Evolutionary conservation across 2,797 vertebrate genomes (phyloP).

Genomic region (Hydrophis major): DNA sequence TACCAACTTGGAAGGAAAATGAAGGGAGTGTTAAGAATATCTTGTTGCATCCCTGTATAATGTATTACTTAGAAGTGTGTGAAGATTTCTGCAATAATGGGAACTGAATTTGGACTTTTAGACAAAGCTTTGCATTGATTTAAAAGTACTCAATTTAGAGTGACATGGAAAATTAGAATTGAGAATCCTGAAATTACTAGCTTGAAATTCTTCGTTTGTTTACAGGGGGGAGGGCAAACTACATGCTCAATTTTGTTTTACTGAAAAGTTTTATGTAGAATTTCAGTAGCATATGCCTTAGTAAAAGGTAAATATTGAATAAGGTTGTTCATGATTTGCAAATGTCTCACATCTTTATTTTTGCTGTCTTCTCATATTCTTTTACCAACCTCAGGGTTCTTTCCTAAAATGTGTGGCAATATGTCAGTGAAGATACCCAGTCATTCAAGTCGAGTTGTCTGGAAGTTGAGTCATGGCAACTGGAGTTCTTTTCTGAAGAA

Average conservation of each 20-base stretch:
- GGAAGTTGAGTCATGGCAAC: background rate
- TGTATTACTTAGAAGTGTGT: background rate
- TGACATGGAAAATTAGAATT: background rate
- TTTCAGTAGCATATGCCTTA: background rate
- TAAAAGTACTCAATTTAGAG: background rate
- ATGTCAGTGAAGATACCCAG: background rate
- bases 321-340: background rate
- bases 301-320: background rate
- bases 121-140: background rate
- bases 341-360: background rate
- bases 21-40: background rate
- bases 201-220: background rate
- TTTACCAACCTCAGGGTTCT: background rate
- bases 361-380: background rate
- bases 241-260: background rate
- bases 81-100: background rate
- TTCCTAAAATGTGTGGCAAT: background rate
- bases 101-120: background rate
- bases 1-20: background rate
- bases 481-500: background rate
- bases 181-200: background rate
- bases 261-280: background rate
- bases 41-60: background rate
- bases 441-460: background rate
- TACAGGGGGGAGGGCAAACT: background rate